Percentiles rank a stretch among this genome's conserved stretches.
Conservation (phyloP, 2,797 vertebrate genomes). For the Chanos chanos region DNA sequence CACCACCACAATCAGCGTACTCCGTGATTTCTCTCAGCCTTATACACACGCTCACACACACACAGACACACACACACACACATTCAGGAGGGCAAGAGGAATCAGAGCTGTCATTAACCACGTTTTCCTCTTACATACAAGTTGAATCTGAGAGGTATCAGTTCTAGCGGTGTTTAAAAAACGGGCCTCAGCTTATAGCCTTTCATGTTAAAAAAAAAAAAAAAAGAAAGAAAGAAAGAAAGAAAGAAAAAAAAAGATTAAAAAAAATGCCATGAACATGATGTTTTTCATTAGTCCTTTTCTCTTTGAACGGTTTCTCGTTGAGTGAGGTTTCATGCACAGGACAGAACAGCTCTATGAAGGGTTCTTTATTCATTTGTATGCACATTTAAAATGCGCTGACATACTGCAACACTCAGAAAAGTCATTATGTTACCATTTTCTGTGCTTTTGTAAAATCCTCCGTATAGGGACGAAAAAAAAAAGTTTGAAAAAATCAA, state of each 20-base stretch:
- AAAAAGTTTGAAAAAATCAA: not conserved
- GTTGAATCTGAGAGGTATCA: slow-evolving; percentile 14
- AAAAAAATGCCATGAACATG: too few species aligned
- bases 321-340: too few species aligned
- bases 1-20: slow-evolving; percentile 48
- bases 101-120: slow-evolving; percentile 28
- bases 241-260: too few species aligned
- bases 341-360: not conserved
- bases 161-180: not conserved
- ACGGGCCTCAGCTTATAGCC: not conserved
- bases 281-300: slow-evolving; percentile 3
- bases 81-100: slow-evolving; percentile 36
- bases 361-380: not conserved
- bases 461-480: too few species aligned
- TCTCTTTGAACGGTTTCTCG: not conserved
- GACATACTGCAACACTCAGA: not conserved
- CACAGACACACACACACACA: slow-evolving; percentile 42
- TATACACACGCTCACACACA: not conserved
- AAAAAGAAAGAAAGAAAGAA: too few species aligned
- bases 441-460: too few species aligned
- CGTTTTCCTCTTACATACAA: slow-evolving; percentile 22
- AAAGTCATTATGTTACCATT: not conserved
- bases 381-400: not conserved
- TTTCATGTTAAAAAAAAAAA: not conserved
- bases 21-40: slow-evolving; percentile 19